Evolutionary conservation across 2,888 invertebrate genomes (phyloP).

Genomic region (Allophyes oxyacanthae): DNA sequence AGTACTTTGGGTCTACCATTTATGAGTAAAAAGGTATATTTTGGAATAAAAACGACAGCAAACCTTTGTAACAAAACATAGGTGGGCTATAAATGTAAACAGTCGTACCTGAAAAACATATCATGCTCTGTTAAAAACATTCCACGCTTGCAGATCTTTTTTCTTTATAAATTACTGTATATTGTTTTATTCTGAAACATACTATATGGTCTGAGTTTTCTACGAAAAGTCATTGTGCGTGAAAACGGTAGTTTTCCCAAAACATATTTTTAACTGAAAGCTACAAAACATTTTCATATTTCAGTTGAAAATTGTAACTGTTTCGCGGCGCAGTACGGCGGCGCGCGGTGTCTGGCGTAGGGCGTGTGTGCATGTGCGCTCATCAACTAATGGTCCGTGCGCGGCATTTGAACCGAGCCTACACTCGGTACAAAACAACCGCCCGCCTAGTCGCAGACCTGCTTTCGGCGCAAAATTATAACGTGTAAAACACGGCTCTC

Average conservation of each 20-base stretch:
- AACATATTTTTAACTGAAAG: conserved; percentile 83
- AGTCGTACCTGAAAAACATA: conserved; percentile 30
- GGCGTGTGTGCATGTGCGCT: conserved; percentile 84
- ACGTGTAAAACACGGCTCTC: conserved; percentile 88
- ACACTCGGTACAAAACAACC: conserved; percentile 85
- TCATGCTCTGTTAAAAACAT: conserved; percentile 30
- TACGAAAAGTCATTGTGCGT: conserved; percentile 85
- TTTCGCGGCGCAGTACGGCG: conserved; percentile 66
- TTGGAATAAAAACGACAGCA: conserved; percentile 7
- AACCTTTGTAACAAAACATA: background rate
- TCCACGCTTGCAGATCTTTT: conserved; percentile 35
- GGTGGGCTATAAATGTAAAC: conserved; percentile 18
- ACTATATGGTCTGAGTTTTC: conserved; percentile 74
- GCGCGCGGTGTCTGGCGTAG: conserved; percentile 68
- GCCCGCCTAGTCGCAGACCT: conserved; percentile 77
- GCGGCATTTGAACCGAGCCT: conserved; percentile 89
- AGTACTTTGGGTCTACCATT: background rate
- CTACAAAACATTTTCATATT: conserved; percentile 87
- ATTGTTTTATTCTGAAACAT: conserved; percentile 54
- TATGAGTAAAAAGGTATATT: conserved; percentile 5
- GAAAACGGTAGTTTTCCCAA: conserved; percentile 84
- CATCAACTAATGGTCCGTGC: conserved; percentile 90
- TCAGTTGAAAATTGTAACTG: conserved; percentile 86
- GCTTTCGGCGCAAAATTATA: conserved; percentile 89
- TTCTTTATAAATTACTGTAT: conserved; percentile 49